Conservation (phyloP, 2,888 invertebrate species). For the Steinernema carpocapsae region DNA sequence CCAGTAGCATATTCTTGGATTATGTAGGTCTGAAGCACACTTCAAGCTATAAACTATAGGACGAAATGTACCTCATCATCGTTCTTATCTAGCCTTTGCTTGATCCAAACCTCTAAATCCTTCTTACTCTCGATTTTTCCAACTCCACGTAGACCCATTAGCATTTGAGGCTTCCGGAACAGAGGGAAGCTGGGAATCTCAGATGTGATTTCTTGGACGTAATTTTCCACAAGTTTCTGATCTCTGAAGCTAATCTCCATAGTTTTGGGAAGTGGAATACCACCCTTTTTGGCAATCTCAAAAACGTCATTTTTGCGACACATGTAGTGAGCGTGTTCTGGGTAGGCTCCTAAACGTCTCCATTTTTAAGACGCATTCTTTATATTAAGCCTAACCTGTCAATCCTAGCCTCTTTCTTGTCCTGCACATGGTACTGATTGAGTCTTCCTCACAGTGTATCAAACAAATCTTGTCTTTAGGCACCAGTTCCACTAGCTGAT, state of each 20-base stretch:
- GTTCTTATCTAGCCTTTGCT: neutral
- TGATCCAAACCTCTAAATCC: neutral
- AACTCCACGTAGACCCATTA: constrained; percentile 7
- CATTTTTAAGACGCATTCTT: neutral
- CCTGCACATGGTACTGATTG: neutral
- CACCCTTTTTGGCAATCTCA: neutral
- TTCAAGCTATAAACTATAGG: neutral
- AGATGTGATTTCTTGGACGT: neutral
- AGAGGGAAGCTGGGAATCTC: neutral
- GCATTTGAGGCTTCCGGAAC: constrained; percentile 15
- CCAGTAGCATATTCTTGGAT: constrained; percentile 5
- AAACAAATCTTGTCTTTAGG: constrained; percentile 9
- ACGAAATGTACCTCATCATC: constrained; percentile 1
- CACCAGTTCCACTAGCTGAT: neutral
- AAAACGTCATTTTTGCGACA: neutral
- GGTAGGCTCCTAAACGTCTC: neutral
- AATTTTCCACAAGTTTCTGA: neutral
- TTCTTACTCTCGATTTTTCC: neutral
- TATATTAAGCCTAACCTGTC: neutral
- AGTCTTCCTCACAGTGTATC: constrained; percentile 22
- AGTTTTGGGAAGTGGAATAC: neutral
- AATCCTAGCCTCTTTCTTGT: neutral
- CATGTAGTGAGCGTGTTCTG: constrained; percentile 3
- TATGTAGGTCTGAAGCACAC: neutral
- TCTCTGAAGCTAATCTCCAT: neutral